Conservation (phyloP, 2,113 vertebrate genomes). For the Myiozetetes cayanensis region DNA sequence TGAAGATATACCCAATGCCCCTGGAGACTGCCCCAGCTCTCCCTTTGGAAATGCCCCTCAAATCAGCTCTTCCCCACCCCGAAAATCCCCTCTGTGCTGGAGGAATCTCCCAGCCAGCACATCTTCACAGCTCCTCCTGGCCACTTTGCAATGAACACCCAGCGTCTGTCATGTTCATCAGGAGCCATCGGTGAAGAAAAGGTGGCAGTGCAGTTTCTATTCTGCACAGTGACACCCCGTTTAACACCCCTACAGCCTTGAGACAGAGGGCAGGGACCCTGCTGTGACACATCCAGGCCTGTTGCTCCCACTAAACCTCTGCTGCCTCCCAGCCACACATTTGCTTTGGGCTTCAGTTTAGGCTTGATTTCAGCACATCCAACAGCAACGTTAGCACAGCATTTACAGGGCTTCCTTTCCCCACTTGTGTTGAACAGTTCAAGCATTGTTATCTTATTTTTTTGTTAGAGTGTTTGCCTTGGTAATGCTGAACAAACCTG, state of each 20-base stretch:
- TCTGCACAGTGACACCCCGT: accelerated
- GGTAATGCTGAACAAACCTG: constrained; percentile 22
- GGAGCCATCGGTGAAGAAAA: background rate
- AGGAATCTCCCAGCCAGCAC: background rate
- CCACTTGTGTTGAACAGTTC: background rate
- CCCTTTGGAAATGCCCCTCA: background rate
- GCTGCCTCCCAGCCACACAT: background rate
- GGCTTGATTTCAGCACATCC: background rate
- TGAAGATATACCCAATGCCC: background rate
- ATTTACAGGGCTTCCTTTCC: background rate
- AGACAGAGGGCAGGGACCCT: background rate
- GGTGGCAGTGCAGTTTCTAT: accelerated
- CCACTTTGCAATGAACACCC: background rate
- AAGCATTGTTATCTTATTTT: background rate
- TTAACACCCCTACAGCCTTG: background rate
- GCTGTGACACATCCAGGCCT: background rate
- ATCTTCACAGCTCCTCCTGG: background rate
- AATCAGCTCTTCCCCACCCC: background rate
- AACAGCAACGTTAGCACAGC: background rate
- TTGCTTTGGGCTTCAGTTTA: background rate
- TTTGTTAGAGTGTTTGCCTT: background rate
- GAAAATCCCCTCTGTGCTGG: background rate
- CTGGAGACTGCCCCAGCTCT: background rate
- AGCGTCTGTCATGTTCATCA: accelerated
- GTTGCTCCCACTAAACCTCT: background rate